Conservation (phyloP, 1,140 invertebrate species). For the Achroia grisella region DNA sequence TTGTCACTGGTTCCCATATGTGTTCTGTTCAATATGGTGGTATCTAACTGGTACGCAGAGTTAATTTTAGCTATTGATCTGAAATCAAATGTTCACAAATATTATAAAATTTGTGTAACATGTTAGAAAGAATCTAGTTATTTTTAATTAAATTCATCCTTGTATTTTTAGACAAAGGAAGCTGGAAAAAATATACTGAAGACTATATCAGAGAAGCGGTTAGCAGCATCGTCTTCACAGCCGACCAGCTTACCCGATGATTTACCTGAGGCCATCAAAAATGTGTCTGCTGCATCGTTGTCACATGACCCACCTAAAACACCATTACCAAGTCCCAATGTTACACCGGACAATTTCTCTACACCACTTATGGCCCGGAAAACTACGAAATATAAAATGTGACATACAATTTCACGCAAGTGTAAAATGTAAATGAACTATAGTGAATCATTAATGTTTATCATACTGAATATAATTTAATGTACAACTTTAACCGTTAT, state of each 20-base stretch:
- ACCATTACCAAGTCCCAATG: constrained; percentile 41
- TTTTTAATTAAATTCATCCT: no score
- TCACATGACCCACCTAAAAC: constrained; percentile 46
- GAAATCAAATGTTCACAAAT: no score
- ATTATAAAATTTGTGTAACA: no score
- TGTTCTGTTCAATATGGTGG: no score
- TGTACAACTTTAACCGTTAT: no score
- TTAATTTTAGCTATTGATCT: no score
- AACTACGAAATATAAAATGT: constrained; percentile 59
- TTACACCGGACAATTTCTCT: constrained; percentile 51
- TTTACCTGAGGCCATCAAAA: constrained; percentile 51
- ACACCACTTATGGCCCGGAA: constrained; percentile 48
- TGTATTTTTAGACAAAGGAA: constrained; percentile 87
- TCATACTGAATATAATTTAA: no score
- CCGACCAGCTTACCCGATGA: constrained; percentile 39
- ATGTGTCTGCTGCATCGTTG: constrained; percentile 35
- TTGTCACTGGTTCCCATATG: no score
- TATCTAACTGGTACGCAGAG: no score
- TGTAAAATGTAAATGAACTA: constrained; percentile 23
- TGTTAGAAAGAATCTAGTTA: no score
- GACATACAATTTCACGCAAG: constrained; percentile 16
- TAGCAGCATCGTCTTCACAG: constrained; percentile 30
- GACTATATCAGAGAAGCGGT: constrained; percentile 78
- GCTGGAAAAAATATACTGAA: constrained; percentile 91
- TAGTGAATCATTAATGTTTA: neutral